Evolutionary conservation across 2,888 invertebrate species (phyloP), one percentile per base, ranked within the genome.

Genomic region (Drosophila parthenogenetica): DNA sequence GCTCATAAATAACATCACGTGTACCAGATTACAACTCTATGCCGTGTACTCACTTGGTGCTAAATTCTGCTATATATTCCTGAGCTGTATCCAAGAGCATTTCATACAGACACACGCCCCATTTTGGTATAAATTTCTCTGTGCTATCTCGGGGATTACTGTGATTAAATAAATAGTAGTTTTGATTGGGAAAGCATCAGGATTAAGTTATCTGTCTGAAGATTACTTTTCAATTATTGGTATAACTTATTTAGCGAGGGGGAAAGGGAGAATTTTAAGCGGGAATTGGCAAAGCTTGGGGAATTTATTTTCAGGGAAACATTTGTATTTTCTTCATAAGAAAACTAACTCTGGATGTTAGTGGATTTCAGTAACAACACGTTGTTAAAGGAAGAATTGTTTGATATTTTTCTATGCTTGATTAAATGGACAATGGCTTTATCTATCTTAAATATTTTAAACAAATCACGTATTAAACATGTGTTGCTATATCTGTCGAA

Each of bases 1-100:
- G 66, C 69, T 64, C 77, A 76, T 81, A 70, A 82, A 86, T 83
- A 65, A 70, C 68, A 78, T 81, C 81, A 83, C 87, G 81, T 82
- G 81, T 81, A 51, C 32, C 60, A 81, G 81, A 49, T 82, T 81
- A 82, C 87, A 81, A 58, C 78, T 86, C 64, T 67, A 78, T 76
- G 51, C 49, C 49, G 35, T 67, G 73, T 60, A 54, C 45, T 49
- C 17, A 17, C 14, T 29, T 14, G 42, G 45, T 16, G 46, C n/a
- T 29, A 55, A 19, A 35, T 37, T 14, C 19, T 10, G n/a, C 4
- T 51, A n/a, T 49, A 43, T 77, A 29, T 50, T 35, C 25, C 4
- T 50, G 46, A 71, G 51, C 60, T 54, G 46, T 10, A 74, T 55
- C 67, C 46, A 71, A 60, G 54, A 58, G 57, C 29, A 61, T 50